phyloP scores from a whole-genome alignment of 35 echinoderm and acorn worm species.

The Lytechinus pictus region DNA sequence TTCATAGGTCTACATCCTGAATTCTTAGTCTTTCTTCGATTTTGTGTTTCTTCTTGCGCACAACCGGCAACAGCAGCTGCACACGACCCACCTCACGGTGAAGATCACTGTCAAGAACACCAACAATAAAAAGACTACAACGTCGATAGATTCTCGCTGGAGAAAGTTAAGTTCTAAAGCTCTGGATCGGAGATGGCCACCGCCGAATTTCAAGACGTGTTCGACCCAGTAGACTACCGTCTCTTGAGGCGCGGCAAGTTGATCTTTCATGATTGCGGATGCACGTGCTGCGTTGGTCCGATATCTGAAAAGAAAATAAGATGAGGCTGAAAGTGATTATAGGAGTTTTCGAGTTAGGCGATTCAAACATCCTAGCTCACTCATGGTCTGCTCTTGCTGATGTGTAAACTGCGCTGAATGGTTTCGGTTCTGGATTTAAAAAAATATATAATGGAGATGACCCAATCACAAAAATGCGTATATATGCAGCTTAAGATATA shows the following conservation, averaged over 20 bases:
- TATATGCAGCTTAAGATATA: no score
- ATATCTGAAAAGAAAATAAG: neutral
- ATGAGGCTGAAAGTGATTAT: no score
- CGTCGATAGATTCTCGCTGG: conserved; percentile 60
- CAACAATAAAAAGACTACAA: conserved; percentile 43
- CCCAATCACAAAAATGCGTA: no score
- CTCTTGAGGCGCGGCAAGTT: conserved; percentile 53
- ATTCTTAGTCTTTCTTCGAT: neutral
- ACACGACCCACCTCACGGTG: neutral
- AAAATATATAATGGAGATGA: no score
- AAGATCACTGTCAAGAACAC: neutral
- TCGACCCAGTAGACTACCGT: conserved; percentile 77
- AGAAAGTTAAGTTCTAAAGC: conserved; percentile 60
- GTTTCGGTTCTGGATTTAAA: no score
- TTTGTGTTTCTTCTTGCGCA: neutral
- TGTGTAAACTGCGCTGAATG: no score
- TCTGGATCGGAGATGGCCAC: conserved; percentile 62
- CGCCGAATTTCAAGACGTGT: conserved; percentile 81
- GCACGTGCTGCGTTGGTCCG: neutral
- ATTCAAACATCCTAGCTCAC: no score
- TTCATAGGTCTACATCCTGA: no score
- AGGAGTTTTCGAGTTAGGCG: no score
- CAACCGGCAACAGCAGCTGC: neutral
- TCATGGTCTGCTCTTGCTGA: no score
- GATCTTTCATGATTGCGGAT: conserved; percentile 55